These are phyloP conservation scores for Solenopsis invicta DNA, from an alignment of 1,140 invertebrate species.

Conservation along the genomic window DNA sequence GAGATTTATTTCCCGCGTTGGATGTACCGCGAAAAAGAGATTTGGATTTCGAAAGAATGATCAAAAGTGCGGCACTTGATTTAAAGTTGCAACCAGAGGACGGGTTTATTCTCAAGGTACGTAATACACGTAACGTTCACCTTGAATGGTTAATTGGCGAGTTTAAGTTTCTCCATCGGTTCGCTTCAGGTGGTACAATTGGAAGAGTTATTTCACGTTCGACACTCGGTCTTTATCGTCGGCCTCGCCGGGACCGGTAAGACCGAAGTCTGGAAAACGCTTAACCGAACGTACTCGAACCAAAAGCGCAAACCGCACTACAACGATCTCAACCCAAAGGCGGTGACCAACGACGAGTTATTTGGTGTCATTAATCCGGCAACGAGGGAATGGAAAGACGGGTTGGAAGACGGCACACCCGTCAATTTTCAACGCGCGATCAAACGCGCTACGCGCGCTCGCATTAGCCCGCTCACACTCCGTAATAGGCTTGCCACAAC, in stretches of 20 bases:
- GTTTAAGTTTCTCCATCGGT: background rate
- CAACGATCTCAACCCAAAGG: slow-evolving; percentile 97
- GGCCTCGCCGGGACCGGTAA: slow-evolving; percentile 98
- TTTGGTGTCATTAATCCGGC: slow-evolving; percentile 98
- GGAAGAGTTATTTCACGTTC: slow-evolving; percentile 96
- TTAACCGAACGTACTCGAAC: slow-evolving; percentile 94
- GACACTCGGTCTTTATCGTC: slow-evolving; percentile 97
- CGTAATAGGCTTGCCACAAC: slow-evolving; percentile 27
- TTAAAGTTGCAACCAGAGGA: slow-evolving; percentile 96
- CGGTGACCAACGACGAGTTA: slow-evolving; percentile 98
- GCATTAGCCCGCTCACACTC: slow-evolving; percentile 23
- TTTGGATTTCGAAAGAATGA: slow-evolving; percentile 93
- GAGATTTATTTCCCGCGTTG: slow-evolving; percentile 95
- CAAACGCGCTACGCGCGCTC: slow-evolving; percentile 14
- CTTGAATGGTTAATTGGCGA: slow-evolving; percentile 22
- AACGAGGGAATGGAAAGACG: slow-evolving; percentile 98
- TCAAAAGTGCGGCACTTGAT: slow-evolving; percentile 92
- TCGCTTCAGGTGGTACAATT: slow-evolving; percentile 94
- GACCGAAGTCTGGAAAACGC: slow-evolving; percentile 96
- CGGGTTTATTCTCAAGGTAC: slow-evolving; percentile 93
- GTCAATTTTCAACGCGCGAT: slow-evolving; percentile 58
- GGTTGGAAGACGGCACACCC: slow-evolving; percentile 84
- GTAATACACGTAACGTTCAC: slow-evolving; percentile 20
- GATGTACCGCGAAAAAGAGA: slow-evolving; percentile 92
- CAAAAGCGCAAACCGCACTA: slow-evolving; percentile 94